phyloP scores from a whole-genome alignment of 2,888 invertebrate genomes.

The Scaptodrosophila latifasciaeformis region DNA sequence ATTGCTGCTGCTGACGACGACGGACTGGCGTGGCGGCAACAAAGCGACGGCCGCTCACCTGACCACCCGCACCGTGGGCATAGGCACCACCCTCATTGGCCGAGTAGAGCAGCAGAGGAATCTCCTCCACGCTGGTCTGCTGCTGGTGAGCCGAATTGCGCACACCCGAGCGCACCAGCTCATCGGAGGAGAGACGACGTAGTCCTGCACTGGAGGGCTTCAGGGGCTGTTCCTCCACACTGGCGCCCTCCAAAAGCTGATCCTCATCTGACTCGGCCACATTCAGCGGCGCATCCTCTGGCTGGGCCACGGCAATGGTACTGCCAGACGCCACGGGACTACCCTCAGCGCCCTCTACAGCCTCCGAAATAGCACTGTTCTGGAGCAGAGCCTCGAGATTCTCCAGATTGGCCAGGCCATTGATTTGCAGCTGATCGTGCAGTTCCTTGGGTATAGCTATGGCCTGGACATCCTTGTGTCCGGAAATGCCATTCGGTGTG shows the following conservation, averaged over 20 bases:
- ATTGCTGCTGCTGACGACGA: conserved; percentile 45
- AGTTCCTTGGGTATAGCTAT: conserved; percentile 70
- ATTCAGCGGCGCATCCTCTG: conserved; percentile 58
- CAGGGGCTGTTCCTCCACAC: conserved; percentile 8
- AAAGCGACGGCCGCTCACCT: conserved; percentile 48
- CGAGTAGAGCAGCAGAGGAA: conserved; percentile 66
- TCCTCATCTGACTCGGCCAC: conserved; percentile 63
- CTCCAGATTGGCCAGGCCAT: conserved; percentile 62
- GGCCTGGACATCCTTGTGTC: conserved; percentile 70
- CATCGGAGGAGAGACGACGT: conserved; percentile 52
- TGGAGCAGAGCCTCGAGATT: conserved; percentile 60
- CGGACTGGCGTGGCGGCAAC: conserved; percentile 58
- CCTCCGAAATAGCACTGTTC: conserved; percentile 47
- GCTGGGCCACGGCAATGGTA: conserved; percentile 53
- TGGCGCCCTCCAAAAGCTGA: conserved; percentile 50
- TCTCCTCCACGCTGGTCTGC: conserved; percentile 63
- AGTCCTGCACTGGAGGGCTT: conserved; percentile 24
- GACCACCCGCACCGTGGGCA: conserved; percentile 18
- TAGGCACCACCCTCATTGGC: conserved; percentile 50
- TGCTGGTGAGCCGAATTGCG: conserved; percentile 40
- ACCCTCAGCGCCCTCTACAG: conserved; percentile 21
- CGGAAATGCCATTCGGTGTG: conserved; percentile 68
- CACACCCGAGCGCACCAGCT: conserved; percentile 45
- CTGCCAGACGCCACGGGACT: conserved; percentile 33
- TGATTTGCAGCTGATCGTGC: conserved; percentile 63